phyloP scores from a whole-genome alignment of 1,140 invertebrate species.

The Mya arenaria region DNA sequence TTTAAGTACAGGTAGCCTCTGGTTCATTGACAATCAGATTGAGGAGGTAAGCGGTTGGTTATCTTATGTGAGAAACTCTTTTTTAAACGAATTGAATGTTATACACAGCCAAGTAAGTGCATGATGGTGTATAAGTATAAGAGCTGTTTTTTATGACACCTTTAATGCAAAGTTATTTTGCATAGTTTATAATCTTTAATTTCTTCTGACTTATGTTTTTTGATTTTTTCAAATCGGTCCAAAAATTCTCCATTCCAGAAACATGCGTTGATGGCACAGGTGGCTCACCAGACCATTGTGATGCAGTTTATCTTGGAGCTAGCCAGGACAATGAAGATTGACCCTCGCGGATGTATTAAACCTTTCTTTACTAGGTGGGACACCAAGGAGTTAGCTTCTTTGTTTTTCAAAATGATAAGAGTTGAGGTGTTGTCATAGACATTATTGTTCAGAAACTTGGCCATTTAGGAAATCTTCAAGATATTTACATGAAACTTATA shows the following conservation, averaged over 20 bases:
- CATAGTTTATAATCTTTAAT: background rate
- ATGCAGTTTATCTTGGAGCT: conserved; percentile 99
- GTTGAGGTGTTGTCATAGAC: background rate
- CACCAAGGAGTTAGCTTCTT: too few relatives aligned
- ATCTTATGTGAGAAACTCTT: too few relatives aligned
- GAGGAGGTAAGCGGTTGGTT: background rate
- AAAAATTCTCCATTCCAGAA: conserved; percentile 85
- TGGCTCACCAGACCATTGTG: conserved; percentile 98
- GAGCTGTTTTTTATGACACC: too few relatives aligned
- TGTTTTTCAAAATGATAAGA: too few relatives aligned
- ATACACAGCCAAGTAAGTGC: too few relatives aligned
- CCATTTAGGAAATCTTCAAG: too few relatives aligned
- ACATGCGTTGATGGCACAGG: conserved; percentile 96
- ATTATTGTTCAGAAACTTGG: too few relatives aligned
- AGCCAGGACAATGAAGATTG: conserved; percentile 95
- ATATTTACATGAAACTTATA: too few relatives aligned
- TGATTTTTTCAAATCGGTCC: background rate
- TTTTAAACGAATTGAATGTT: too few relatives aligned
- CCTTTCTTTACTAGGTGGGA: conserved; percentile 96
- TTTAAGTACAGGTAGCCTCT: too few relatives aligned
- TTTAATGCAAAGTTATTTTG: too few relatives aligned
- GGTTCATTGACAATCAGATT: background rate
- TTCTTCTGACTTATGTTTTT: background rate
- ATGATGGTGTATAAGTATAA: too few relatives aligned
- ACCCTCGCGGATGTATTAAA: conserved; percentile 94